Evolutionary conservation across 2,113 vertebrate genomes (phyloP).

Genomic region (Nyctibius bracteatus): DNA sequence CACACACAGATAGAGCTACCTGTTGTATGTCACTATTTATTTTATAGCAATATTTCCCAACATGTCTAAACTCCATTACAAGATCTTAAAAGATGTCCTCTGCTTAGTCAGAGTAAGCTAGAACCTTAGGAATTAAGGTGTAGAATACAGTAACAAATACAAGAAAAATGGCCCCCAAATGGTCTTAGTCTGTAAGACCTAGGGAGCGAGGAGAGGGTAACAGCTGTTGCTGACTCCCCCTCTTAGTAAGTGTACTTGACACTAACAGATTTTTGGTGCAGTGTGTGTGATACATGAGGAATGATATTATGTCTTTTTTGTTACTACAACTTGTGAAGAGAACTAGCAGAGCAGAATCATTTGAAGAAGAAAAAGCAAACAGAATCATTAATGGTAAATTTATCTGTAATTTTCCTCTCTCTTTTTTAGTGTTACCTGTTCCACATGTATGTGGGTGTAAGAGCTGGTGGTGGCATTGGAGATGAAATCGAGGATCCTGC

Average conservation of each 20-base stretch:
- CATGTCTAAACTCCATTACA: neutral
- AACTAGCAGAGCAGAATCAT: neutral
- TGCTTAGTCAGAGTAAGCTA: neutral
- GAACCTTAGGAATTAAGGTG: neutral
- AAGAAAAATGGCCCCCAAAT: neutral
- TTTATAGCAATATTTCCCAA: neutral
- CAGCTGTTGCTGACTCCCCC: neutral
- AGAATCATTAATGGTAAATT: neutral
- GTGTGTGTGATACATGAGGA: neutral
- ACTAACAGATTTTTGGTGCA: neutral
- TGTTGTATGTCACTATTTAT: neutral
- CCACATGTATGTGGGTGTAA: slow-evolving; percentile 98
- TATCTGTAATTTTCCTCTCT: neutral
- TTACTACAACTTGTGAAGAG: neutral
- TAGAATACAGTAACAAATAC: neutral
- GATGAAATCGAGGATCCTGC: slow-evolving; percentile 98
- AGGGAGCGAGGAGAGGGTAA: neutral
- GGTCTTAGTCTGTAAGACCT: neutral
- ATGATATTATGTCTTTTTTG: neutral
- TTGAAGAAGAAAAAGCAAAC: neutral
- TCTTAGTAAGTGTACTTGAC: neutral
- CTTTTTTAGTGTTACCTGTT: slow-evolving; percentile 89
- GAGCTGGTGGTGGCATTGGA: slow-evolving; percentile 95
- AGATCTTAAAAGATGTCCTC: neutral
- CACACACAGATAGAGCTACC: neutral